Conservation (phyloP, 2,797 vertebrate genomes). For the Gastrophryne carolinensis region DNA sequence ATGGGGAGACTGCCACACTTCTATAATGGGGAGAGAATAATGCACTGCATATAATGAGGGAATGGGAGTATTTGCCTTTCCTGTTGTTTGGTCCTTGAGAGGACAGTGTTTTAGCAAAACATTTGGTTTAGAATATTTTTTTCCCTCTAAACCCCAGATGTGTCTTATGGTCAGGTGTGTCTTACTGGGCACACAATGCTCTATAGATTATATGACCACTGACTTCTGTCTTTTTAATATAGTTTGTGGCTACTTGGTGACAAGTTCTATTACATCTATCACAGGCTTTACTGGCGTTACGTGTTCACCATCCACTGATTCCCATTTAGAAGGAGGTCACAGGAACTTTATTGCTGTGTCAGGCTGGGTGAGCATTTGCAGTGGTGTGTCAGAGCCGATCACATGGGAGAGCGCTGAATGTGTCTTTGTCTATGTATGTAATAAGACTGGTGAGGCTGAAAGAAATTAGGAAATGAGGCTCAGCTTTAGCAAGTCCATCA, state of each 20-base stretch:
- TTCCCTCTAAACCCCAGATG: too few species aligned
- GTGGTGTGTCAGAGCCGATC: slow-evolving; percentile 1
- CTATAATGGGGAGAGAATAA: too few species aligned
- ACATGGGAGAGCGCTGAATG: background rate
- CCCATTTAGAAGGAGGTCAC: slow-evolving; percentile 7
- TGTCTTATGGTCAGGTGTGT: too few species aligned
- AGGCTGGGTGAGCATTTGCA: background rate
- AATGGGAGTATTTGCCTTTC: too few species aligned
- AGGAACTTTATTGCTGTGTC: slow-evolving; percentile 14
- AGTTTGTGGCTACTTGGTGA: background rate
- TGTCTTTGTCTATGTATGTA: background rate
- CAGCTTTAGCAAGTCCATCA: background rate
- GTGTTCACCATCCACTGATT: background rate
- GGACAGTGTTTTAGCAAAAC: too few species aligned
- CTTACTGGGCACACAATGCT: too few species aligned
- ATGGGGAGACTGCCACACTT: too few species aligned
- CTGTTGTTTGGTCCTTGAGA: too few species aligned
- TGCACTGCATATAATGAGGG: too few species aligned
- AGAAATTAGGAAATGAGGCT: background rate
- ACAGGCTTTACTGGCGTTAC: background rate
- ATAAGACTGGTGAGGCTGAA: background rate
- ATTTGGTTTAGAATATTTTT: too few species aligned
- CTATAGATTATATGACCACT: too few species aligned
- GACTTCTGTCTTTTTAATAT: too few species aligned
- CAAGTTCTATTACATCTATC: background rate